phyloP scores from a whole-genome alignment of 2,888 invertebrate genomes.

The Ennomos fuscantarius region DNA sequence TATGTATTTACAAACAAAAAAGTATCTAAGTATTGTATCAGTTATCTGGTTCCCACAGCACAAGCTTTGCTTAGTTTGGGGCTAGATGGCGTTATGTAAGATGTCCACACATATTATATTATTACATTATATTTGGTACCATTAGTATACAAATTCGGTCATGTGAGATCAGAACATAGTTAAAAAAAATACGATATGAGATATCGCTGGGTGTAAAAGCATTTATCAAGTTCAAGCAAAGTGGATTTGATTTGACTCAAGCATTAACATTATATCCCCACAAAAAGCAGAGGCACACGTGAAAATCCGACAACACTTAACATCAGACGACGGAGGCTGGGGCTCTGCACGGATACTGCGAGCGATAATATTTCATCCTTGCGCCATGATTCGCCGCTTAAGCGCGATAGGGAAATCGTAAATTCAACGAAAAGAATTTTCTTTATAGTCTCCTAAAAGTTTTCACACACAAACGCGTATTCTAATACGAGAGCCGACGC shows the following conservation, averaged over 20 bases:
- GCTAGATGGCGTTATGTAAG: too few relatives aligned
- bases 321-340: slow-evolving; percentile 43
- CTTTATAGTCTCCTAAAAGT: slow-evolving; percentile 76
- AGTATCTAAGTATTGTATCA: too few relatives aligned
- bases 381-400: slow-evolving; percentile 78
- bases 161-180: too few relatives aligned
- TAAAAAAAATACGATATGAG: too few relatives aligned
- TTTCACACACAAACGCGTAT: slow-evolving; percentile 71
- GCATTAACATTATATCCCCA: slow-evolving; percentile 38
- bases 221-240: slow-evolving; percentile 18
- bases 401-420: slow-evolving; percentile 80
- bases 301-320: slow-evolving; percentile 50
- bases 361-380: slow-evolving; percentile 74
- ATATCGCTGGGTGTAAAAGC: neutral
- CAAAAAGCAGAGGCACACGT: slow-evolving; percentile 37
- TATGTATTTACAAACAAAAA: too few relatives aligned
- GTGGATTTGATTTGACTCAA: slow-evolving; percentile 34
- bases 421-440: slow-evolving; percentile 76
- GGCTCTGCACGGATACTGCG: slow-evolving; percentile 53
- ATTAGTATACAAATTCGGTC: too few relatives aligned
- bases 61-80: too few relatives aligned
- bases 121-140: too few relatives aligned
- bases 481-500: slow-evolving; percentile 63
- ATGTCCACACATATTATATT: too few relatives aligned
- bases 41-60: too few relatives aligned